Percentiles rank a stretch among this genome's conserved stretches.
Conservation (phyloP, 2,113 vertebrate species). For the Anguilla rostrata region DNA sequence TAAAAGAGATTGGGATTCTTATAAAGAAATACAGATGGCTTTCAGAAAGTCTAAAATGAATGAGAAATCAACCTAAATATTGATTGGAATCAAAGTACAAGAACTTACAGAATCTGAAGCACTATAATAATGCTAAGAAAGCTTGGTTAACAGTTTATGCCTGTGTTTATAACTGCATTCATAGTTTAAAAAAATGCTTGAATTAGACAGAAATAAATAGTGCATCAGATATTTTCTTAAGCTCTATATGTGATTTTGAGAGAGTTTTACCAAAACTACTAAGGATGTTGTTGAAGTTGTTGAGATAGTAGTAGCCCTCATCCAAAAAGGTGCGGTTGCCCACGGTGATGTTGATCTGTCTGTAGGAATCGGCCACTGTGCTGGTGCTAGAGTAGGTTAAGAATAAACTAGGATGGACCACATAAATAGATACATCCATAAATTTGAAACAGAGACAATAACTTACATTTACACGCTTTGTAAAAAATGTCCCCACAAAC, state of each 20-base stretch:
- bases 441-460: too few species aligned
- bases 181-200: neutral
- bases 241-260: neutral
- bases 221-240: neutral
- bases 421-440: neutral
- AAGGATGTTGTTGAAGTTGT: constrained; percentile 96
- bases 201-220: neutral
- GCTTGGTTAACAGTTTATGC: neutral
- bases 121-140: neutral
- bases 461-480: neutral
- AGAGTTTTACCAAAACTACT: constrained; percentile 88
- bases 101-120: neutral
- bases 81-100: neutral
- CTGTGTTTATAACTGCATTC: neutral
- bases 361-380: constrained; percentile 90
- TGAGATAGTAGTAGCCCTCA: constrained; percentile 97
- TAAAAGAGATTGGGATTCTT: neutral
- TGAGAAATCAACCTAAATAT: neutral
- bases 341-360: constrained; percentile 76
- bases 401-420: neutral
- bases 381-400: constrained; percentile 70
- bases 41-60: neutral
- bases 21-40: neutral
- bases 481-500: neutral
- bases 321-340: constrained; percentile 84